Base-by-base conservation (phyloP, 35 echinoderm and acorn worm species). In the Heliocidaris tuberculata region DNA sequence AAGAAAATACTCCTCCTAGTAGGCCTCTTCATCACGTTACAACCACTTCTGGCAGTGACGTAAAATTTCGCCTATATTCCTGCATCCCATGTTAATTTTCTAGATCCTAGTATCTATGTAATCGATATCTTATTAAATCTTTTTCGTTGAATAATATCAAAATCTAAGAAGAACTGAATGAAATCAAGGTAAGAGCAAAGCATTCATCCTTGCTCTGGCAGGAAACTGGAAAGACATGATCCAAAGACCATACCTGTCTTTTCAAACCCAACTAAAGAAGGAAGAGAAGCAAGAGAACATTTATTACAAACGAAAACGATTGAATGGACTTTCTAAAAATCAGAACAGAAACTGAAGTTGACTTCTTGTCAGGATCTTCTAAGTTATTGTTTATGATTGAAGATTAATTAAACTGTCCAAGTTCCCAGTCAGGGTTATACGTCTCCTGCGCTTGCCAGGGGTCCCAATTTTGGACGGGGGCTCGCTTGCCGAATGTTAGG, bases 401-500 rank as follows among this genome's bases (percentile, higher is more conserved):
- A 27, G 19, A 78, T 78, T 78, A n/a, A 78, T 78, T n/a, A n/a
- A 78, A 78, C 65, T 78, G 65, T 78, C 65, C 65, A 78, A 78
- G 65, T 78, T 78, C 21, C 65, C 65, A 78, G 17, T 78, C 65
- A 8, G 65, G 65, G 65, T 78, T 78, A 78, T 78, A 78, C 8
- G 65, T 78, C 15, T 78, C 65, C 65, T 78, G 21, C 0, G 65
- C 21, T 78, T 78, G 65, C 65, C 65, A 78, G 6, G 21, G 65
- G 65, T 78, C 27, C 65, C 65, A 78, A 7, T 21, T n/a, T 78
- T 78, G 65, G 65, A 78, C 65, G 65, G 65, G 65, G 27, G 65
- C 19, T 78, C 65, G 19, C 65, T 78, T 78, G 65, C 65, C 65
- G 17, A 78, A 27, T 8, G 27, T 19, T 78, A 78, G 65, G 27